Evolutionary conservation across 2,888 invertebrate species (phyloP).

Genomic region (Ormyrus labotus): DNA sequence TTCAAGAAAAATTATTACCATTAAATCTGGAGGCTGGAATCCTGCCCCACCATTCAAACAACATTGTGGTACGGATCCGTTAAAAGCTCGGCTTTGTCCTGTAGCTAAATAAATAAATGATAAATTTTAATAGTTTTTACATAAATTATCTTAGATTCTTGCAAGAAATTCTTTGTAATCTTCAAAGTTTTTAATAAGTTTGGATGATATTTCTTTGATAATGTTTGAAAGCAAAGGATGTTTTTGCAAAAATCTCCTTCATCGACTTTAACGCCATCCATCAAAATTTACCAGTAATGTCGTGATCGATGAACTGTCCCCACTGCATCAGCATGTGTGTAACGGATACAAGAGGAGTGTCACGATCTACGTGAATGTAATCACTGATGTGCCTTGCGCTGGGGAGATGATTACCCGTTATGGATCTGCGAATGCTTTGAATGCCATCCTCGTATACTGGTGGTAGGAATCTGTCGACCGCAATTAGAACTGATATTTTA

Average conservation of each 20-base stretch:
- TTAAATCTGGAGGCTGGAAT: constrained; percentile 80
- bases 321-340: constrained; percentile 92
- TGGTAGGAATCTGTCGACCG: constrained; percentile 80
- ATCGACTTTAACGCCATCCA: no score
- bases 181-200: no score
- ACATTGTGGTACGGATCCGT: constrained; percentile 87
- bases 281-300: constrained; percentile 79
- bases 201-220: no score
- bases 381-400: constrained; percentile 87
- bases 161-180: no score
- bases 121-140: no score
- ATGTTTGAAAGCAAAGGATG: no score
- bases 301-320: constrained; percentile 94
- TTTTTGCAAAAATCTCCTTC: no score
- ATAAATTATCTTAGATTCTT: no score
- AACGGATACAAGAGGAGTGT: constrained; percentile 81
- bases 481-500: neutral
- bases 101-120: constrained; percentile 76
- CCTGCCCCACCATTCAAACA: constrained; percentile 81
- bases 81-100: constrained; percentile 86
- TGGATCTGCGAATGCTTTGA: constrained; percentile 79
- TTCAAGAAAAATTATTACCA: constrained; percentile 75
- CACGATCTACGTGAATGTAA: constrained; percentile 80
- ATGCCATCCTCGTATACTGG: constrained; percentile 90
- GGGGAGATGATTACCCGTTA: constrained; percentile 81